phyloP scores from a whole-genome alignment of 2,888 invertebrate species.

The Hermaeophaga mercurialis region DNA sequence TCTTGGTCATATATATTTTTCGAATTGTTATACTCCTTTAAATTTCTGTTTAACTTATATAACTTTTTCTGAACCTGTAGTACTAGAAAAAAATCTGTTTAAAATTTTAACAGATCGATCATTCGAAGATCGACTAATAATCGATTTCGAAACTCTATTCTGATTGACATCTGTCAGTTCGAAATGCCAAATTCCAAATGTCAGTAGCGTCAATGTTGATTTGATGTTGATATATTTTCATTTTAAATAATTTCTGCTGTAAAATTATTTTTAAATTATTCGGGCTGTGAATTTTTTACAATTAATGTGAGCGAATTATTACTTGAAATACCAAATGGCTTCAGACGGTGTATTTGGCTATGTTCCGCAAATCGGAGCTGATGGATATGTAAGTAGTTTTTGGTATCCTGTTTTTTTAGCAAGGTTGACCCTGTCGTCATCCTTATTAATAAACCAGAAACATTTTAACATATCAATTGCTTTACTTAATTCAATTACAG shows the following conservation, averaged over 20 bases:
- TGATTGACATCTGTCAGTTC: background rate
- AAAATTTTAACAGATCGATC: too few relatives aligned
- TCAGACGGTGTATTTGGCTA: slow-evolving; percentile 56
- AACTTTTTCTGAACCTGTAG: too few relatives aligned
- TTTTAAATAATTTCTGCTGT: slow-evolving; percentile 20
- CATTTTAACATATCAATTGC: too few relatives aligned
- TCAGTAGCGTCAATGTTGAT: slow-evolving; percentile 13
- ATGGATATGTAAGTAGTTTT: slow-evolving; percentile 54
- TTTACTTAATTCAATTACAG: background rate
- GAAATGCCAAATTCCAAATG: background rate
- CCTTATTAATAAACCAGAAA: slow-evolving; percentile 4
- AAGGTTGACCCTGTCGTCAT: slow-evolving; percentile 12
- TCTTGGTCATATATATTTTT: too few relatives aligned
- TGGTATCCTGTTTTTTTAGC: background rate
- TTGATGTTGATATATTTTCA: slow-evolving; percentile 17
- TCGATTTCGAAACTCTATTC: background rate
- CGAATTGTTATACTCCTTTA: too few relatives aligned
- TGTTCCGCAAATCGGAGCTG: slow-evolving; percentile 53
- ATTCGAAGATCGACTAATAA: too few relatives aligned
- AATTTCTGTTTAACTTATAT: too few relatives aligned
- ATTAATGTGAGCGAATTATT: slow-evolving; percentile 33
- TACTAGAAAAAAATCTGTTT: too few relatives aligned
- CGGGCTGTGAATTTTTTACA: slow-evolving; percentile 34
- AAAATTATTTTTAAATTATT: slow-evolving; percentile 27
- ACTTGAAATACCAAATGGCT: slow-evolving; percentile 51